Evolutionary conservation across 2,797 vertebrate genomes (phyloP).

Genomic region (Cyclopterus lumpus): DNA sequence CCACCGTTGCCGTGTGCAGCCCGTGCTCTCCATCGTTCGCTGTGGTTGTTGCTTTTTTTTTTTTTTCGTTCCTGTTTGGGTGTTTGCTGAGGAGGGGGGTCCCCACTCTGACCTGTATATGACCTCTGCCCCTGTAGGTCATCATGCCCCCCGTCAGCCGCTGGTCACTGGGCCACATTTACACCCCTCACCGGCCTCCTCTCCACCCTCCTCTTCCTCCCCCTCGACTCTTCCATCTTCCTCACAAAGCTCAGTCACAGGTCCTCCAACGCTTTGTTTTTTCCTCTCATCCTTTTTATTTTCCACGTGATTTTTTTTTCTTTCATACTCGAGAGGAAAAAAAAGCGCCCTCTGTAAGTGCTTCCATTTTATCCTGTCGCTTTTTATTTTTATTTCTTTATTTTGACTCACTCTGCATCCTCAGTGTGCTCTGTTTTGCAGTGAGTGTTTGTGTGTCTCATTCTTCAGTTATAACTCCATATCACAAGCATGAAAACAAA

Average conservation of each 20-base stretch:
- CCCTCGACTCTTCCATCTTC: slow-evolving; percentile 84
- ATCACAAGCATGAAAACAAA: slow-evolving; percentile 7
- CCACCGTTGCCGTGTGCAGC: slow-evolving; percentile 61
- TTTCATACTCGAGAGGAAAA: slow-evolving; percentile 21
- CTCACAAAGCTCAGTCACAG: slow-evolving; percentile 84
- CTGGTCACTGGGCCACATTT: slow-evolving; percentile 87
- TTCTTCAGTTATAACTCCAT: slow-evolving; percentile 9
- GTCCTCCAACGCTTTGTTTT: slow-evolving; percentile 74
- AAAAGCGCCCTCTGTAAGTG: slow-evolving; percentile 52
- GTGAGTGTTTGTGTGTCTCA: slow-evolving; percentile 29
- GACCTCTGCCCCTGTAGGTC: slow-evolving; percentile 82
- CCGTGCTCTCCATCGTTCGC: slow-evolving; percentile 48
- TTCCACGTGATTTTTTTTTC: slow-evolving; percentile 48
- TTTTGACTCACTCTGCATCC: slow-evolving; percentile 48
- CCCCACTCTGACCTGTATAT: slow-evolving; percentile 42
- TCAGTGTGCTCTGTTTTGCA: slow-evolving; percentile 39
- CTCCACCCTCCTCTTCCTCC: slow-evolving; percentile 86
- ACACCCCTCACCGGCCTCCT: slow-evolving; percentile 87
- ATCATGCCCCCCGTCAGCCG: slow-evolving; percentile 82
- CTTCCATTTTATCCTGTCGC: slow-evolving; percentile 41
- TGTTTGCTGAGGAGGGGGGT: no score
- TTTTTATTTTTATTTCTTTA: slow-evolving; percentile 33
- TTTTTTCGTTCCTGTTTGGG: no score
- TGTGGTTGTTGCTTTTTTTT: slow-evolving; percentile 14
- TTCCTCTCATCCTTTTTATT: slow-evolving; percentile 60